Evolutionary conservation across 2,888 invertebrate genomes (phyloP), one percentile per base, ranked within the genome.

Genomic region (Eristalis arbustorum): DNA sequence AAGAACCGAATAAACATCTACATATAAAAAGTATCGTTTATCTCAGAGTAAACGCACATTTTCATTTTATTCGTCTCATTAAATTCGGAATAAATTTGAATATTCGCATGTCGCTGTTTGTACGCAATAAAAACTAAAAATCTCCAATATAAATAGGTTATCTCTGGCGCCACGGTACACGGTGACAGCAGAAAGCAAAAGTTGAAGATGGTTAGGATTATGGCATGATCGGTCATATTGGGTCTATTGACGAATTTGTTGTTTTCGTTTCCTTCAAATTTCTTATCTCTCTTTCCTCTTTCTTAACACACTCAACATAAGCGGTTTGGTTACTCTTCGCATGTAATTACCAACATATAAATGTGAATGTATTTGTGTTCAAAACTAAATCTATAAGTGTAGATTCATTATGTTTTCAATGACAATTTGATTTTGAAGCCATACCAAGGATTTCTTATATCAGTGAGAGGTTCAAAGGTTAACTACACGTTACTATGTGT

Each of bases 391-490:
- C 40, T 67, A 42, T 23, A 75, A 74, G 23, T 59, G 64, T 68
- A n/a, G 40, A 78, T 68, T 68, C 31, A 63, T 77, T 82, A 40
- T 42, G 14, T 63, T 82, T 78, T 73, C 73, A 78, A 73, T 73
- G 42, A 73, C 73, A 78, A 57, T 40, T 34, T 62, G n/a, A n/a
- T 42, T 42, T 42, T n/a, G 62, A 66, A 63, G 63, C 23, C 62
- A 61, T 14, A 49, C 37, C 62, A 77, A 83, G 63, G 78, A 78
- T 56, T 78, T 83, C 73, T 78, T 49, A 34, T 68, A 78, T 68
- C 62, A 73, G 31, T 56, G n/a, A 62, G 40, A 34, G 61, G 57
- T 83, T 78, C 57, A 77, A 78, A 78, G 83, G 68, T 83, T 78
- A 62, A 28, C n/a, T n/a, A n/a, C 25, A 18, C 10, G 18, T 57